Base-by-base conservation (phyloP, 2,888 invertebrate genomes). In the Stratiomys singularior region DNA sequence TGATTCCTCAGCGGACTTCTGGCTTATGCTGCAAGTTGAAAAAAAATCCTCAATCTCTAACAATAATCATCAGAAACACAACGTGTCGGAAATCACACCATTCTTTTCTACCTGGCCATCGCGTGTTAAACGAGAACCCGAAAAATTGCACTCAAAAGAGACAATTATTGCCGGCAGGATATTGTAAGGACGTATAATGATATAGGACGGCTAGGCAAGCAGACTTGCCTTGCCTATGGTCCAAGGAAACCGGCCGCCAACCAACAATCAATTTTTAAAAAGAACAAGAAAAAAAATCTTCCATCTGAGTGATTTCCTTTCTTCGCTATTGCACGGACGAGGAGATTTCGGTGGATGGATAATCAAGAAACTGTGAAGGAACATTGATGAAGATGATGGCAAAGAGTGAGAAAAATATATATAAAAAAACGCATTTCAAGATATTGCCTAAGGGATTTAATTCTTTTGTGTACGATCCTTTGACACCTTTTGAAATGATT, bases 151-250 rank as follows among this genome's bases (percentile, higher is more conserved):
- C 47, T 25, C 69, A 47, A 23, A 21, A 47, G 37, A 37, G 47
- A 69, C 21, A 69, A 44, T 27, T 27, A 27, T 47, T 25, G 47
- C 69, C 27, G 47, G 47, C 47, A 23, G 69, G 69, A 69, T 69
- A 69, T 69, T 47, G 69, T 63, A 27, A 27, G 69, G 69, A 69
- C 37, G 37, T 37, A 37, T 47, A 69, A 69, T 69, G 47, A 69
- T 69, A 47, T 46, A 69, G 67, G 46, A 28, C 37, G 9, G 9
- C 37, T 44, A 67, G 37, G 30, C 67, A 37, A 18, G n/a, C 9
- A n/a, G 52, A 23, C 21, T 5, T 18, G 58, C 4, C 25, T 3
- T 4, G 58, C 11, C 18, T 60, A 9, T 60, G 23, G 21, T 60
- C 58, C 58, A 11, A 4, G 58, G 63, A 27, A 27, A 27, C 28